Conservation (phyloP, 2,888 invertebrate genomes). For the Synergus laeviventris region DNA sequence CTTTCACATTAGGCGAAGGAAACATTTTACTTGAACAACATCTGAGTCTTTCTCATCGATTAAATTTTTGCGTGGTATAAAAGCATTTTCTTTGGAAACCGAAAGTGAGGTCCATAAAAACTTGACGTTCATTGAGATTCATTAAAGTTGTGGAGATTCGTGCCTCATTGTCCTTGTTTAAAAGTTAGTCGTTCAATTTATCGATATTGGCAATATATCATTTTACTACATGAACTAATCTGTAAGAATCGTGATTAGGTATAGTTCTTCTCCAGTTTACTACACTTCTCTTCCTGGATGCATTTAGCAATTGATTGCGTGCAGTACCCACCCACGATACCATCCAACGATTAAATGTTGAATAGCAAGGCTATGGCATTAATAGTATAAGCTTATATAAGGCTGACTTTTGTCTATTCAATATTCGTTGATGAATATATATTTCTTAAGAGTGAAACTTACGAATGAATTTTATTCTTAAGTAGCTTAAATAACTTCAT, state of each 20-base stretch:
- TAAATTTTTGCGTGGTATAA: background rate
- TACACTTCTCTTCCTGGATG: constrained; percentile 44
- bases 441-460: background rate
- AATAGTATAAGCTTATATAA: constrained; percentile 67
- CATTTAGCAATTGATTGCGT: constrained; percentile 52
- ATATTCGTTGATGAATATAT: constrained; percentile 41
- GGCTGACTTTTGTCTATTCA: constrained; percentile 54
- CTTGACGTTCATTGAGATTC: background rate
- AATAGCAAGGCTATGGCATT: constrained; percentile 64
- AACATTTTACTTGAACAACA: background rate
- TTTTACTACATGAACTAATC: constrained; percentile 6
- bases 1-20: background rate
- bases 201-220: constrained; percentile 11
- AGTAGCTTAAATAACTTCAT: too few relatives aligned
- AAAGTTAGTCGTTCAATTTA: constrained; percentile 1
- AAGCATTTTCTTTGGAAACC: background rate
- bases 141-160: background rate
- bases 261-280: constrained; percentile 32
- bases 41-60: background rate
- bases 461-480: background rate
- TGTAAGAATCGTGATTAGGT: background rate
- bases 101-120: background rate
- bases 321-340: constrained; percentile 46
- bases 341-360: constrained; percentile 59
- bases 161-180: constrained; percentile 1